Conservation (phyloP, 2,113 vertebrate genomes). For the Ciconia maguari region DNA sequence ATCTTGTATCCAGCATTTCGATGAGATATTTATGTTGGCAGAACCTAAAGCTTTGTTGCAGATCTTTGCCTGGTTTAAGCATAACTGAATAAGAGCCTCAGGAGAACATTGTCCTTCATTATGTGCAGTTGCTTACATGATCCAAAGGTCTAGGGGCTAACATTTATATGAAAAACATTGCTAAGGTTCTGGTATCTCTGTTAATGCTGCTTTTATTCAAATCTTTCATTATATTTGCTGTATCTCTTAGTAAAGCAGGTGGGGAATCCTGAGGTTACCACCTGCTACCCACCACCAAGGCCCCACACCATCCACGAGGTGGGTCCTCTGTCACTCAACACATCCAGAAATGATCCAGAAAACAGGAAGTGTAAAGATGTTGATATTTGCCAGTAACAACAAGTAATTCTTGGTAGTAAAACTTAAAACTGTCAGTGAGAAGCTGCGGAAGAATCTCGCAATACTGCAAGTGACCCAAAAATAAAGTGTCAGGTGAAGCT, state of each 20-base stretch:
- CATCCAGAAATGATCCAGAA: background rate
- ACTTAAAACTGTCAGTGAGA: background rate
- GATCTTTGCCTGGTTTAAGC: background rate
- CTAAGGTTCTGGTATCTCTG: background rate
- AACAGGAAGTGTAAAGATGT: background rate
- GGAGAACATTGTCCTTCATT: background rate
- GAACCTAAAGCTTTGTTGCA: background rate
- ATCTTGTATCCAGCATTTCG: background rate
- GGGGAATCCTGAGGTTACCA: background rate
- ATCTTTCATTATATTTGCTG: background rate
- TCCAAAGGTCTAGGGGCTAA: background rate
- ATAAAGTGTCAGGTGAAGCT: background rate
- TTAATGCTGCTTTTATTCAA: background rate
- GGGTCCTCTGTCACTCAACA: background rate
- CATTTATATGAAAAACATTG: background rate
- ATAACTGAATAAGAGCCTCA: background rate
- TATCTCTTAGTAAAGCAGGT: background rate
- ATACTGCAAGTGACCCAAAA: background rate
- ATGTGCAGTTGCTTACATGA: background rate
- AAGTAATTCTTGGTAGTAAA: background rate
- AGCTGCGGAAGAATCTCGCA: background rate
- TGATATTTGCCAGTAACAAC: background rate
- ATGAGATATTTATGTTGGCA: background rate
- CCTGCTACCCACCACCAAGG: background rate
- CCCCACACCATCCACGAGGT: accelerated